Percentiles rank a stretch among this genome's conserved stretches.
Evolutionary conservation across 2,113 vertebrate genomes (phyloP).

Genomic region (Pelvicachromis taeniatus): DNA sequence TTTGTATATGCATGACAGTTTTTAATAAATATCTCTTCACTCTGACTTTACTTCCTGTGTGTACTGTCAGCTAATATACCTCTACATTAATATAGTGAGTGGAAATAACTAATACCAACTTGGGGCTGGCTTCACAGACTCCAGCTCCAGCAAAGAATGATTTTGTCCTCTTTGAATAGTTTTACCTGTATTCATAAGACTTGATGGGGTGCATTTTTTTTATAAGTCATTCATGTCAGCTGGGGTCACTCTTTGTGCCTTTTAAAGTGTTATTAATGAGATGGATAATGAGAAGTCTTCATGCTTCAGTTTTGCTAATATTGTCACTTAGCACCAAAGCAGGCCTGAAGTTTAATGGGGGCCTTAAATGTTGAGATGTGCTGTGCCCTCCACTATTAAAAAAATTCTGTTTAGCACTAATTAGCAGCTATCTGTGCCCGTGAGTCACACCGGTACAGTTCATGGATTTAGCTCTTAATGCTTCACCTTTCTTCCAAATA

Average conservation of each 20-base stretch:
- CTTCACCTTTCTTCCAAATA: background rate
- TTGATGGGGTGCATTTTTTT: background rate
- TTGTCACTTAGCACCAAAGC: background rate
- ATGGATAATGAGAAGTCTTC: too few relatives aligned
- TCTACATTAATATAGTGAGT: background rate
- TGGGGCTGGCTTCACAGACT: background rate
- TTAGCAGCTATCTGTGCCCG: background rate
- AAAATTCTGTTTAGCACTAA: background rate
- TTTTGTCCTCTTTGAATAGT: background rate
- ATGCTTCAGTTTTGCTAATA: background rate
- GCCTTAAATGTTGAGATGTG: background rate
- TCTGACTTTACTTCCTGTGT: background rate
- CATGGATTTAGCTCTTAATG: background rate
- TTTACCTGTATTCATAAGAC: background rate
- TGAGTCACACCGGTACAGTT: background rate
- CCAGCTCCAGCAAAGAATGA: background rate
- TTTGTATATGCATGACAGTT: constrained; percentile 39
- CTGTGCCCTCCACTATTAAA: background rate
- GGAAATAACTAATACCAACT: background rate
- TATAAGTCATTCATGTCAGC: background rate
- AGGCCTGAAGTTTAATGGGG: background rate
- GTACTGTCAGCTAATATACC: background rate
- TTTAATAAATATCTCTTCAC: background rate
- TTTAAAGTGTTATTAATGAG: background rate
- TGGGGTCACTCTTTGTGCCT: background rate